Conservation (phyloP, 2,797 vertebrate genomes). For the Cryptoprocta ferox region DNA sequence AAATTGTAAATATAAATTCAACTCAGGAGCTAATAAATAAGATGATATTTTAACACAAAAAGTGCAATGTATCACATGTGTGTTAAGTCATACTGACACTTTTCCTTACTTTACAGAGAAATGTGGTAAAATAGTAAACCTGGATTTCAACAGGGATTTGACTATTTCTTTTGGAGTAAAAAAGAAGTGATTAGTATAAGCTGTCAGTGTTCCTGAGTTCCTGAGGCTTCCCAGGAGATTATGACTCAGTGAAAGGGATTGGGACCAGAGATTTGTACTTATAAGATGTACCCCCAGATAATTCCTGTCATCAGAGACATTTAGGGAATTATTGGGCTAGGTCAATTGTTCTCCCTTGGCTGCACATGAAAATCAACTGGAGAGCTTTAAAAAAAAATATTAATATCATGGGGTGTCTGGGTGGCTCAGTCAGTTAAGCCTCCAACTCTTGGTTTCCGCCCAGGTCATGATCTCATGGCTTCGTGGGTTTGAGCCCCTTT, state of each 20-base stretch:
- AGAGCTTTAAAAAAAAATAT: background rate
- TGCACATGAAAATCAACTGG: background rate
- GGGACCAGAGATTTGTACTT: background rate
- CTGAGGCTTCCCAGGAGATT: background rate
- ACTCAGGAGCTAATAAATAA: background rate
- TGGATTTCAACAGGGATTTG: conserved; percentile 17
- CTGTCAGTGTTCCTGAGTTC: background rate
- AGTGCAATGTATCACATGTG: background rate
- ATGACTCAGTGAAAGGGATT: background rate
- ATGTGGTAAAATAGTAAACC: conserved; percentile 7
- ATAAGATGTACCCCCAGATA: background rate
- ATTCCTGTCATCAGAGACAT: conserved; percentile 13
- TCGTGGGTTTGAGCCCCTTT: no score
- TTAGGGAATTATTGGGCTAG: background rate
- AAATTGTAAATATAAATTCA: background rate
- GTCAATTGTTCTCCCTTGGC: background rate
- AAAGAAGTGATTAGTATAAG: background rate
- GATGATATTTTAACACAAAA: background rate
- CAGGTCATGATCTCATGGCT: no score
- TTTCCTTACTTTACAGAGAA: conserved; percentile 26
- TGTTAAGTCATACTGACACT: background rate
- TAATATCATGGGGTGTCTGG: no score
- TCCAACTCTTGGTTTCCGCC: no score
- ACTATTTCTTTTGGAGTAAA: background rate
- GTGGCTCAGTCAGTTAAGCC: no score